Conservation (phyloP, 2,888 invertebrate genomes). For the Tetheella fluctuosa region DNA sequence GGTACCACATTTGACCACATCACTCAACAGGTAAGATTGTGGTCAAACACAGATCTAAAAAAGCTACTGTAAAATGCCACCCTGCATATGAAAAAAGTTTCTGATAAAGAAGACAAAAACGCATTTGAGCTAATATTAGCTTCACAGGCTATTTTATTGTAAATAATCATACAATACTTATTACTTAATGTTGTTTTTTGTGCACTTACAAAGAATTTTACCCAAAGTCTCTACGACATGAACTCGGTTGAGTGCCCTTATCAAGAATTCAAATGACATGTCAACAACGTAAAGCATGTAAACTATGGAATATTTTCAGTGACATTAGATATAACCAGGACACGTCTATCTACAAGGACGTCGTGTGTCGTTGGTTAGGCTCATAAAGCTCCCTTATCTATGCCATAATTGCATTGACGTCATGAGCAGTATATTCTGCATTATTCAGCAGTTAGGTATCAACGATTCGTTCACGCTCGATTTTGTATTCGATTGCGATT, state of each 20-base stretch:
- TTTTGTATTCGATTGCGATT: conserved; percentile 5
- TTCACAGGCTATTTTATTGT: too few relatives aligned
- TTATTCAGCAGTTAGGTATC: conserved; percentile 7
- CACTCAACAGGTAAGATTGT: too few relatives aligned
- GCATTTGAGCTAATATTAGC: too few relatives aligned
- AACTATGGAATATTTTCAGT: background rate
- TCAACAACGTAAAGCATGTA: background rate
- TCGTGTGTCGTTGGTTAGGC: background rate
- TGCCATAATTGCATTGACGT: conserved; percentile 20
- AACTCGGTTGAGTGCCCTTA: background rate
- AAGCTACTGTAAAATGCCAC: too few relatives aligned
- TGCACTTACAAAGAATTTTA: too few relatives aligned
- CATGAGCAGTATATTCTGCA: conserved; percentile 6
- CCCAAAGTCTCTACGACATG: too few relatives aligned
- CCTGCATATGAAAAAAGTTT: too few relatives aligned
- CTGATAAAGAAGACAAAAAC: too few relatives aligned
- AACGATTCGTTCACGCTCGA: conserved; percentile 8
- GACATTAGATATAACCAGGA: background rate
- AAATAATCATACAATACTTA: too few relatives aligned
- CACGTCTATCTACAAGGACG: conserved; percentile 1
- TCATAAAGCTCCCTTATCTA: conserved; percentile 14
- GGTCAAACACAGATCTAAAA: too few relatives aligned
- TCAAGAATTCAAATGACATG: background rate
- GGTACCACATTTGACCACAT: too few relatives aligned
- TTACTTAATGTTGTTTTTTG: too few relatives aligned